Conservation (phyloP, 1,140 invertebrate genomes). For the Scaptomyza montana region DNA sequence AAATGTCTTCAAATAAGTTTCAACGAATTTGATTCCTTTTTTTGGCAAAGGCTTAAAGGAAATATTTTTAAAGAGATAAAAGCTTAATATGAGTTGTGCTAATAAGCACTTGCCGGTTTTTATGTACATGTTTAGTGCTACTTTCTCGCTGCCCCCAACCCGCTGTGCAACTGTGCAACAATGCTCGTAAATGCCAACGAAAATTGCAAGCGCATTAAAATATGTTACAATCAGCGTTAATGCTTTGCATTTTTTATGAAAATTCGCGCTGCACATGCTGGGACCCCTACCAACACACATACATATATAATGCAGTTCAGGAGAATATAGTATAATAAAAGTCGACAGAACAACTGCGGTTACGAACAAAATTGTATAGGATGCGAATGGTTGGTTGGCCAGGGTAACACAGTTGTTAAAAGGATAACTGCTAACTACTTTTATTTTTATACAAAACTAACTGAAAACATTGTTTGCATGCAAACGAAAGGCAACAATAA, state of each 20-base stretch:
- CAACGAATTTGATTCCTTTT: too few species aligned
- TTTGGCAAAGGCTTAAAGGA: too few species aligned
- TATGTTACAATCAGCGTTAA: conserved; percentile 80
- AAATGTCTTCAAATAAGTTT: too few species aligned
- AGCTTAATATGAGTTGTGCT: not conserved
- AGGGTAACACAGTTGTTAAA: conserved; percentile 43
- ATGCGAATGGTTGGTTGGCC: conserved; percentile 46
- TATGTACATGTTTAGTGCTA: not conserved
- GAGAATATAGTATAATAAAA: conserved; percentile 59
- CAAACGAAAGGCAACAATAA: conserved; percentile 1
- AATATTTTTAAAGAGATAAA: not conserved
- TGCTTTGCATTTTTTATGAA: conserved; percentile 76
- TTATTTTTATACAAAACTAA: conserved; percentile 9
- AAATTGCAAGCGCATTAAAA: conserved; percentile 59
- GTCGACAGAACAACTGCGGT: conserved; percentile 40
- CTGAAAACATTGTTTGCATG: conserved; percentile 52
- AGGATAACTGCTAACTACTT: conserved; percentile 23
- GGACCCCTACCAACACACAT: conserved; percentile 31
- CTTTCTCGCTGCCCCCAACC: not conserved
- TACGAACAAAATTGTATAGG: conserved; percentile 61
- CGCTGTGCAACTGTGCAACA: conserved; percentile 18
- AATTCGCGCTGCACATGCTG: conserved; percentile 53
- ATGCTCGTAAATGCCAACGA: conserved; percentile 43
- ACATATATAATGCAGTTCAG: conserved; percentile 22
- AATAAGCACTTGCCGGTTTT: conserved; percentile 20